Percentiles rank a stretch among this genome's conserved stretches.
Evolutionary conservation across 2,113 vertebrate species (phyloP).

Genomic region (Sapayoa aenigma): DNA sequence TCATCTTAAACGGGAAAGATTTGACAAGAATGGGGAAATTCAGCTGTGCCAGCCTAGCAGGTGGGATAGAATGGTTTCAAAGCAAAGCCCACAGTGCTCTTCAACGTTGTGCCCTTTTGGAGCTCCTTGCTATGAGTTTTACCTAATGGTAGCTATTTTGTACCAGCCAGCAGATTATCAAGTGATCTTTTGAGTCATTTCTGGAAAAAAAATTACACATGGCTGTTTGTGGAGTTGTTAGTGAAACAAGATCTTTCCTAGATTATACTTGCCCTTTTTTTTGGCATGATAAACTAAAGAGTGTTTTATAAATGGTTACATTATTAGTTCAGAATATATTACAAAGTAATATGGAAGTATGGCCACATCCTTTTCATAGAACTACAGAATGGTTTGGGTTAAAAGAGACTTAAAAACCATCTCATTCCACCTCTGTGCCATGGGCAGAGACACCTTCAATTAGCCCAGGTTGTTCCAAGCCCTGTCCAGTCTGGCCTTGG

Average conservation of each 20-base stretch:
- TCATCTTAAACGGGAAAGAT: constrained; percentile 16
- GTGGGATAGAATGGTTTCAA: not conserved
- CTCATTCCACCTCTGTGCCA: not conserved
- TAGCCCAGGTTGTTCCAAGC: fast-evolving
- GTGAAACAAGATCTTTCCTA: constrained; percentile 15
- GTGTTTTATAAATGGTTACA: not conserved
- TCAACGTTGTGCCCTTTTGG: not conserved
- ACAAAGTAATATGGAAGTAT: not conserved
- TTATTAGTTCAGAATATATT: not conserved
- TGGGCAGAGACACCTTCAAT: not conserved
- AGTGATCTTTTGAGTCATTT: constrained; percentile 7
- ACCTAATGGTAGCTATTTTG: not conserved
- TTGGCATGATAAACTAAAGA: not conserved
- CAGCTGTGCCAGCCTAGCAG: not conserved
- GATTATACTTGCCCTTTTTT: not conserved
- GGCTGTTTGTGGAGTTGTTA: not conserved
- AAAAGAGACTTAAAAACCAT: not conserved
- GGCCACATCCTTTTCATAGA: not conserved
- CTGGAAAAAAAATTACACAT: not conserved
- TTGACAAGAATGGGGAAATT: constrained; percentile 22
- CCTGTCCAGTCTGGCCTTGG: fast-evolving
- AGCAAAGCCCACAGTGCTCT: not conserved
- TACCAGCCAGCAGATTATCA: not conserved
- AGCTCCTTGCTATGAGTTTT: not conserved
- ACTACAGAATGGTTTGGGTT: not conserved